A percentile compares a stretch with the other conserved stretches of the same genome.
Evolutionary conservation across 2,888 invertebrate genomes (phyloP).

Genomic region (Drosophila monieri): DNA sequence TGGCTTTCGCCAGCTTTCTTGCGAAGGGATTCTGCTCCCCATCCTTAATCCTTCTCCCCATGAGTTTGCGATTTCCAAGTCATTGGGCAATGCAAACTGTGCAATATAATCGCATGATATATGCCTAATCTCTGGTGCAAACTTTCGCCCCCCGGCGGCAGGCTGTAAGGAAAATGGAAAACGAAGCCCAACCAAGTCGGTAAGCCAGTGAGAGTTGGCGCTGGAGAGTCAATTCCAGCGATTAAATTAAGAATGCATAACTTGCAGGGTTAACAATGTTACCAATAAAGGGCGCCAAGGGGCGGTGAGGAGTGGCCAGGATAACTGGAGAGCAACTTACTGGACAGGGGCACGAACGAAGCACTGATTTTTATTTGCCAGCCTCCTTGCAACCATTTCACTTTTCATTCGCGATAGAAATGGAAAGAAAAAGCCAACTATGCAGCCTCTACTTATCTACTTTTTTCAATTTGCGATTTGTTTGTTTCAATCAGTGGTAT

Average conservation of each 20-base stretch:
- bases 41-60: constrained; percentile 35
- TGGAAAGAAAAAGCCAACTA: neutral
- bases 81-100: constrained; percentile 78
- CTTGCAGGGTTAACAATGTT: constrained; percentile 74
- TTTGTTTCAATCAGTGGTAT: constrained; percentile 34
- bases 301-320: neutral
- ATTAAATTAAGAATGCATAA: constrained; percentile 79
- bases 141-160: constrained; percentile 50
- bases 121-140: constrained; percentile 75
- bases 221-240: constrained; percentile 78
- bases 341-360: constrained; percentile 28
- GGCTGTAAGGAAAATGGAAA: constrained; percentile 9
- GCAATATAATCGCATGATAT: constrained; percentile 80
- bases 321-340: constrained; percentile 5
- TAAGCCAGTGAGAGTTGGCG: constrained; percentile 58
- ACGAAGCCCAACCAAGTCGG: constrained; percentile 22
- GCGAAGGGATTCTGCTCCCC: constrained; percentile 11
- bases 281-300: constrained; percentile 5
- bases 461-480: constrained; percentile 73
- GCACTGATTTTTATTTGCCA: constrained; percentile 71
- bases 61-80: constrained; percentile 60
- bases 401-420: neutral
- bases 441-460: constrained; percentile 48
- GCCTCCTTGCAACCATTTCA: constrained; percentile 48
- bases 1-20: neutral